Conservation (phyloP, 1,140 invertebrate species). For the Aphaenogaster rudis region DNA sequence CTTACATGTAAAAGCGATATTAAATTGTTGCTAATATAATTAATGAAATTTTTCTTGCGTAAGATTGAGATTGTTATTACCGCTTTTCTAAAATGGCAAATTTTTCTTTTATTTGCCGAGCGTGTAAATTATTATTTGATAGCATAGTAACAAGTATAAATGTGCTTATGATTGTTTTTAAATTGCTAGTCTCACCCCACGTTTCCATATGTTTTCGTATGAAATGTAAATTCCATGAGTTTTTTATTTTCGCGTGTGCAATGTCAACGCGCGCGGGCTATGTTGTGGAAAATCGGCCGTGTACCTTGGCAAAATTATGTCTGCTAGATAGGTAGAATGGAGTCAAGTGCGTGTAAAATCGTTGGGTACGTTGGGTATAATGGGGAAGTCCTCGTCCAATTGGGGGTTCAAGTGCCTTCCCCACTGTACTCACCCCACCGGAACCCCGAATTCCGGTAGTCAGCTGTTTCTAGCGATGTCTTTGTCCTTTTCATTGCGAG, state of each 20-base stretch:
- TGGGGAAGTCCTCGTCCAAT: slow-evolving; percentile 81
- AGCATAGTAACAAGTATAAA: neutral
- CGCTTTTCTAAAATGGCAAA: neutral
- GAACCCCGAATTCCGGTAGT: slow-evolving; percentile 86
- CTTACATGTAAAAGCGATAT: slow-evolving; percentile 65
- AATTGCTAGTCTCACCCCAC: neutral
- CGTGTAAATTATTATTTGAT: neutral
- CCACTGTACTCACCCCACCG: slow-evolving; percentile 83
- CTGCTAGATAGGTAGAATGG: slow-evolving; percentile 83
- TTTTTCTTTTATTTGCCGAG: neutral
- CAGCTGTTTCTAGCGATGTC: slow-evolving; percentile 85
- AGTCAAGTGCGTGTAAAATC: slow-evolving; percentile 88
- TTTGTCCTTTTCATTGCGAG: slow-evolving; percentile 69
- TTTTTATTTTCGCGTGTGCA: slow-evolving; percentile 42
- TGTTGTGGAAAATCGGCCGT: slow-evolving; percentile 71
- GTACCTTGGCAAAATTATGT: slow-evolving; percentile 72
- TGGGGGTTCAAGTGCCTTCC: slow-evolving; percentile 84
- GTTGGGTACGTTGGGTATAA: slow-evolving; percentile 82
- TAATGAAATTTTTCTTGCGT: neutral
- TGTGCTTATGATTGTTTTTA: neutral
- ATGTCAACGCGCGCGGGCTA: slow-evolving; percentile 48
- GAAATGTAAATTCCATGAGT: slow-evolving; percentile 30
- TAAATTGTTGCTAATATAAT: slow-evolving; percentile 47
- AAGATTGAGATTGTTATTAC: neutral
- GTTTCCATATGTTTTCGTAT: neutral